Base-by-base conservation (phyloP, 2,888 invertebrate species). In the Thecophora atra region DNA sequence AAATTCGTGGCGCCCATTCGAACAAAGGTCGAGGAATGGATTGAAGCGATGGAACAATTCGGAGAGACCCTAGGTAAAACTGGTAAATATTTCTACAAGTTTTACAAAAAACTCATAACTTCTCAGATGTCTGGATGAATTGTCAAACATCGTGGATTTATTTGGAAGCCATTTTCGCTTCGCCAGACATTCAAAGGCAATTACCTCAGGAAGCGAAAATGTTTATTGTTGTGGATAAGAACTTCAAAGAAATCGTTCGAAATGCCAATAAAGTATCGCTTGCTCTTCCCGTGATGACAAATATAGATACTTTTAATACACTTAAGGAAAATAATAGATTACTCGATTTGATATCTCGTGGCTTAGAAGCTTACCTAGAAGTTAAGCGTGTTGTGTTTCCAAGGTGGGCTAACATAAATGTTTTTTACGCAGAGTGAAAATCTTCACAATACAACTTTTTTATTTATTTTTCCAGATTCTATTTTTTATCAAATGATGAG, bases 91-190 rank as follows among this genome's bases (percentile, higher is more conserved):
- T 51, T 51, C 1, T 5, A 51, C 51, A n/a, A 51, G 4, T 6
- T 51, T 1, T 51, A n/a, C 17, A 1, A 54, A 54, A 7, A 21
- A 6, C 13, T 51, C 2, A 19, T 28, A 26, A 21, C 21, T 54
- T 69, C 42, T 3, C 58, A 95, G 97, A 97, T 83, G 94, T 94
- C 83, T 97, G 97, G 97, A 89, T 90, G 78, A 89, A 91, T 73
- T 96, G 96, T 79, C 97, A 97, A 85, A 92, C 93, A 78, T 93
- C 93, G n/a, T 98, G 98, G 97, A 89, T 97, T 52, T 97, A 98
- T 83, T 87, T 98, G 79, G 97, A 98, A 85, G 95, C 96, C 0
- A 97, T 98, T 81, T 98, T 98, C 85, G 93, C 95, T 11, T 96
- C 97, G 0, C 95, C 97, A 0, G 97, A 97, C 82, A 98, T 98